A percentile compares a stretch with the other conserved stretches of the same genome.
Evolutionary conservation across 2,113 vertebrate genomes (phyloP).

Genomic region (Xiphophorus maculatus): DNA sequence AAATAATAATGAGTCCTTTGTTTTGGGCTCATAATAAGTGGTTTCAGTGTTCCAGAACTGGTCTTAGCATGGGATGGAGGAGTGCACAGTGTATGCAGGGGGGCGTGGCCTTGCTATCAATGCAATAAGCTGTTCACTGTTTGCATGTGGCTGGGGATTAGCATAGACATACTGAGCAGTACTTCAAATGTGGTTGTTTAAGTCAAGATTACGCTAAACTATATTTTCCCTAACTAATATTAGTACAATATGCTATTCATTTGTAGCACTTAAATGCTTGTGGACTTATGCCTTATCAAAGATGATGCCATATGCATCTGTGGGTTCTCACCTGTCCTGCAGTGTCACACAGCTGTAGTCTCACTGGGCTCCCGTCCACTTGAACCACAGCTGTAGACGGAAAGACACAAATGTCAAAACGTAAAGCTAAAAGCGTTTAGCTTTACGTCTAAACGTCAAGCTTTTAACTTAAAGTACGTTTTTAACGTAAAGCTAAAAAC

Average conservation of each 20-base stretch:
- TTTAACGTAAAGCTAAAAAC: too few relatives aligned
- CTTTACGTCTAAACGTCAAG: too few relatives aligned
- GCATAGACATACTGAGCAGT: background rate
- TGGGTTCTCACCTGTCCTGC: constrained; percentile 83
- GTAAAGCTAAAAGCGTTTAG: background rate
- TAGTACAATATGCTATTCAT: background rate
- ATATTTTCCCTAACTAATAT: background rate
- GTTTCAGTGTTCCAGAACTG: too few relatives aligned
- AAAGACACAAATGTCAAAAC: constrained; percentile 25
- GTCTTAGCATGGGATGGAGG: too few relatives aligned
- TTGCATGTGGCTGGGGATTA: background rate
- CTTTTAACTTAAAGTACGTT: too few relatives aligned
- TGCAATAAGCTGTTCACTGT: background rate
- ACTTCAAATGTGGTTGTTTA: too few relatives aligned
- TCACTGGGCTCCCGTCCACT: constrained; percentile 82
- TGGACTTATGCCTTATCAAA: background rate
- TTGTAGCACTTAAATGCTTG: background rate
- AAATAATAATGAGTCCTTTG: too few relatives aligned
- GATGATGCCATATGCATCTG: background rate
- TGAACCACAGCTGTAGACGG: constrained; percentile 81
- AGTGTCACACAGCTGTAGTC: constrained; percentile 86
- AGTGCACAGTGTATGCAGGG: background rate
- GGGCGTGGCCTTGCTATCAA: too few relatives aligned
- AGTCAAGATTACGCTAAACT: too few relatives aligned
- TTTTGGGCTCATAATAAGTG: too few relatives aligned